Percentiles rank a stretch among this genome's conserved stretches.
These are phyloP conservation scores for Glossosoma conforme DNA, from an alignment of 1,140 invertebrate genomes.

Conservation along the genomic window DNA sequence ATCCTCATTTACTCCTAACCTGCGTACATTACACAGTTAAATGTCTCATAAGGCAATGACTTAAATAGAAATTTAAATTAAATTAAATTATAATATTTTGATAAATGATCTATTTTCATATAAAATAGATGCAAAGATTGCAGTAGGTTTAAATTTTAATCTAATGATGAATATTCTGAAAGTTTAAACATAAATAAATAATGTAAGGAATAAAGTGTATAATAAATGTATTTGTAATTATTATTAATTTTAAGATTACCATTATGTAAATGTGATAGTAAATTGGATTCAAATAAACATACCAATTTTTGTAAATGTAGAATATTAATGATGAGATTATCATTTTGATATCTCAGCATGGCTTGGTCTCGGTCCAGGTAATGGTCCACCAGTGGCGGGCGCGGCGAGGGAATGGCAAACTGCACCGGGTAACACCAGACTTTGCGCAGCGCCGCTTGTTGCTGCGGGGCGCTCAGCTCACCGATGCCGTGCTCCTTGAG, in stretches of 20 bases:
- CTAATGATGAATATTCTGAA: too few relatives aligned
- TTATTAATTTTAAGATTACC: too few relatives aligned
- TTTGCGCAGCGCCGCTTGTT: conserved; percentile 70
- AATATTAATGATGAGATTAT: conserved; percentile 80
- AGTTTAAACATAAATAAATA: too few relatives aligned
- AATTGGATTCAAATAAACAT: conserved; percentile 29
- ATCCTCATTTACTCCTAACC: too few relatives aligned
- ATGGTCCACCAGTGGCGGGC: conserved; percentile 83
- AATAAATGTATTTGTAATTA: conserved; percentile 1
- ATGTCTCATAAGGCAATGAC: too few relatives aligned
- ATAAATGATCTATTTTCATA: too few relatives aligned
- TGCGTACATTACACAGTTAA: too few relatives aligned
- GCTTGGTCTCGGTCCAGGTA: conserved; percentile 81
- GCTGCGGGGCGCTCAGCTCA: conserved; percentile 64
- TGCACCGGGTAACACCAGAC: conserved; percentile 95
- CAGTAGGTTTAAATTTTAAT: too few relatives aligned
- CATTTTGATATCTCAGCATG: conserved; percentile 79
- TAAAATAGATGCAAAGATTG: too few relatives aligned
- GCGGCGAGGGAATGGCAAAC: conserved; percentile 78
- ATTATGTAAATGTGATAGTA: too few relatives aligned
- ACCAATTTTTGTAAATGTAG: conserved; percentile 86
- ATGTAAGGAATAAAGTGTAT: background rate
- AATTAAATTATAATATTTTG: too few relatives aligned
- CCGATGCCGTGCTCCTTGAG: conserved; percentile 81
- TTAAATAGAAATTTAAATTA: too few relatives aligned